Evolutionary conservation across 2,113 vertebrate species (phyloP).

Genomic region (Piprites chloris): DNA sequence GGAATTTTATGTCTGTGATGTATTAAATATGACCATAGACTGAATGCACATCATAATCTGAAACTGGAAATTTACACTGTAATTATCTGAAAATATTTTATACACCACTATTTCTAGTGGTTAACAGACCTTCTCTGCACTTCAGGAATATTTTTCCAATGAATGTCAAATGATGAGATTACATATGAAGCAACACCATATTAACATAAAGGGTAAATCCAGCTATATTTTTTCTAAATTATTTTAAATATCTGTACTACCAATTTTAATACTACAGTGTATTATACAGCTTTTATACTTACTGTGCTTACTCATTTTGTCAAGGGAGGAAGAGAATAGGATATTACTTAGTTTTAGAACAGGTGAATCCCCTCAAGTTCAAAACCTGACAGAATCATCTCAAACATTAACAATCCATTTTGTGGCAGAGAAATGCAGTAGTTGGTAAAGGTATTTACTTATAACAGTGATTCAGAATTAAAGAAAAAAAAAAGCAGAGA

Average conservation of each 20-base stretch:
- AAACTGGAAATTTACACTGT: background rate
- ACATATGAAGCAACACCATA: background rate
- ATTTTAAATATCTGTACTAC: background rate
- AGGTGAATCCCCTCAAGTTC: background rate
- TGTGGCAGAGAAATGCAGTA: background rate
- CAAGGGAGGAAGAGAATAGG: background rate
- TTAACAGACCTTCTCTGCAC: background rate
- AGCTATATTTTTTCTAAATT: background rate
- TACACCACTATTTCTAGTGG: background rate
- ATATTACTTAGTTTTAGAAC: background rate
- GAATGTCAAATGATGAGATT: background rate
- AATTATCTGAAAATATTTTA: background rate
- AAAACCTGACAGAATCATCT: background rate
- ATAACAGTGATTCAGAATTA: background rate
- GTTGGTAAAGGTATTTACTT: background rate
- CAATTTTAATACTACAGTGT: background rate
- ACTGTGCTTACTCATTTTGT: background rate
- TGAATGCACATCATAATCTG: background rate
- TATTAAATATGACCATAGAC: slow-evolving; percentile 8
- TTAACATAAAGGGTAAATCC: background rate
- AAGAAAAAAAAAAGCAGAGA: background rate
- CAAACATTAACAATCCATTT: background rate
- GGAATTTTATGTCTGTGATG: background rate
- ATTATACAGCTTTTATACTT: background rate
- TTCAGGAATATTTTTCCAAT: background rate